These are phyloP conservation scores for Plectus sambesii DNA, from an alignment of 1,140 invertebrate species.

Conservation along the genomic window DNA sequence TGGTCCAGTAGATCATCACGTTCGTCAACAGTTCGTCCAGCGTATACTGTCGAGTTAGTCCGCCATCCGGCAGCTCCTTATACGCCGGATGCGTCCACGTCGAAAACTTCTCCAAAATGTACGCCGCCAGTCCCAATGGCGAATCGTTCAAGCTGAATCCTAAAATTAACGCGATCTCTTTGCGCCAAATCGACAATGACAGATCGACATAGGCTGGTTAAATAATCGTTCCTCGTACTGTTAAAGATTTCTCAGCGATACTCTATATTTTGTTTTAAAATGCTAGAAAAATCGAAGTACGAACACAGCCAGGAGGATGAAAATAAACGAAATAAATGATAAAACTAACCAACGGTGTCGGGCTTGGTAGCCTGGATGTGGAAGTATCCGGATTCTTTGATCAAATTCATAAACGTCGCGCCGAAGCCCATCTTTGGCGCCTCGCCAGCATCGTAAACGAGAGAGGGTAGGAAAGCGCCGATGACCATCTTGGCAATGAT, in stretches of 20 bases:
- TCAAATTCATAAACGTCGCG: constrained; percentile 47
- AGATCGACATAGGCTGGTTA: constrained; percentile 6
- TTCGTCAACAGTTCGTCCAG: constrained; percentile 71
- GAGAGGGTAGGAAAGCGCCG: constrained; percentile 51
- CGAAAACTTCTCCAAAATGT: constrained; percentile 73
- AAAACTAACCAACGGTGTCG: constrained; percentile 64
- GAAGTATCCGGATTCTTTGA: constrained; percentile 64
- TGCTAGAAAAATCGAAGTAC: not conserved
- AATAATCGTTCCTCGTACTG: no score
- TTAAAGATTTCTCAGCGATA: no score
- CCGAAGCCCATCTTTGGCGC: constrained; percentile 53
- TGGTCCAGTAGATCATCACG: constrained; percentile 72
- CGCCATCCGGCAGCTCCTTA: constrained; percentile 57
- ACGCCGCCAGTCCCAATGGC: constrained; percentile 64
- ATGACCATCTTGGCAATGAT: constrained; percentile 46
- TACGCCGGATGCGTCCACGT: constrained; percentile 57
- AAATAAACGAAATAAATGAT: constrained; percentile 6
- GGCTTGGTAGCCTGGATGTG: constrained; percentile 72
- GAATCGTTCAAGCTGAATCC: constrained; percentile 44
- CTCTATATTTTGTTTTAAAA: no score
- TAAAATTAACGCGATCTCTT: constrained; percentile 7
- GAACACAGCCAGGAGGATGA: not conserved
- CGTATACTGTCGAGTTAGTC: constrained; percentile 55
- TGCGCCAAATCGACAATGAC: constrained; percentile 12
- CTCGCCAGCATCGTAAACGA: constrained; percentile 54